Conservation (phyloP, 1,140 invertebrate genomes). For the Zophobas atratus region DNA sequence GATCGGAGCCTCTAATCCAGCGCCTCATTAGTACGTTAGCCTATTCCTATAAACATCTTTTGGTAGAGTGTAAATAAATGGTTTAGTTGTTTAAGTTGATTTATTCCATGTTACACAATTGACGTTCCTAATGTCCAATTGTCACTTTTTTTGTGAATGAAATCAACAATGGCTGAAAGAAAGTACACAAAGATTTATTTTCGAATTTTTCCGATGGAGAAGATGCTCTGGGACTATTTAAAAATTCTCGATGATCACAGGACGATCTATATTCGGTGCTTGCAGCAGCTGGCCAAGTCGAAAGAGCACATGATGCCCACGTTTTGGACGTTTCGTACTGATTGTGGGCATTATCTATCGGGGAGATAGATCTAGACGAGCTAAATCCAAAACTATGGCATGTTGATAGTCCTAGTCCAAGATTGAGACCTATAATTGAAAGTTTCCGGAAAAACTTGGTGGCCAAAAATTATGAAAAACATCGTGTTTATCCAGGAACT, state of each 20-base stretch:
- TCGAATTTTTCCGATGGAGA: constrained; percentile 57
- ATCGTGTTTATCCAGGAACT: too few species aligned
- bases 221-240: constrained; percentile 55
- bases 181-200: constrained; percentile 34
- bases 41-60: constrained; percentile 30
- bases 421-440: too few species aligned
- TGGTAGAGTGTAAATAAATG: constrained; percentile 35
- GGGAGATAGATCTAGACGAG: too few species aligned
- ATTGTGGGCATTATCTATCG: too few species aligned
- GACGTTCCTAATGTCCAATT: neutral
- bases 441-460: too few species aligned
- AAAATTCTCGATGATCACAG: constrained; percentile 57
- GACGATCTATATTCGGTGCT: constrained; percentile 57
- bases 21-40: constrained; percentile 10
- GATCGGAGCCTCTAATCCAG: constrained; percentile 27
- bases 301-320: constrained; percentile 38
- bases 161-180: constrained; percentile 24
- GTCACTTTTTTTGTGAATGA: neutral
- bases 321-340: constrained; percentile 61
- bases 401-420: too few species aligned
- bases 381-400: too few species aligned
- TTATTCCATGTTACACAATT: neutral
- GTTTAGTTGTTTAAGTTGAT: constrained; percentile 10
- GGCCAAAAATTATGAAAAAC: too few species aligned
- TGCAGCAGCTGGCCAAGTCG: constrained; percentile 56